Conservation (phyloP, 2,888 invertebrate genomes). For the Dicranocentrus wangi region DNA sequence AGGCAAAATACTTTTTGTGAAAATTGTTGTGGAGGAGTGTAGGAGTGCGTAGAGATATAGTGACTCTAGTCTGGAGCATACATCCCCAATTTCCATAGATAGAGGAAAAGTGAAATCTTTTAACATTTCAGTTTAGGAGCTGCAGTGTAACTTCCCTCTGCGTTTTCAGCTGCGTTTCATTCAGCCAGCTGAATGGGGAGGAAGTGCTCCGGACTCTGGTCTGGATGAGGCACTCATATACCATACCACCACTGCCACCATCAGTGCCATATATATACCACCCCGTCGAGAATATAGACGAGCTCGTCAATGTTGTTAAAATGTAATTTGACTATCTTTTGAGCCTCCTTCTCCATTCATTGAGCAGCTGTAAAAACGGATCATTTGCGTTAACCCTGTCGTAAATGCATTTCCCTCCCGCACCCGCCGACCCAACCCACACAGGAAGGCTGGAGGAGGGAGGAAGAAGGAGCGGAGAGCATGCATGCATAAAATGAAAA, state of each 20-base stretch:
- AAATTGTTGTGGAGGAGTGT: too few species aligned
- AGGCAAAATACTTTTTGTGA: too few species aligned
- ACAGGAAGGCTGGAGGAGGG: too few species aligned
- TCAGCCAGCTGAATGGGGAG: too few species aligned
- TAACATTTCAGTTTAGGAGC: conserved; percentile 27
- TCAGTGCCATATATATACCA: too few species aligned
- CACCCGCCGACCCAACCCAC: conserved; percentile 8
- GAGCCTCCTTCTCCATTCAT: conserved; percentile 22
- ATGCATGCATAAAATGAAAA: conserved; percentile 49
- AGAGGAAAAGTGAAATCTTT: conserved; percentile 30
- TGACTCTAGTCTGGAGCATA: conserved; percentile 45
- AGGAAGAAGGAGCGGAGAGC: too few species aligned
- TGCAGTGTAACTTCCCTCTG: conserved; percentile 45
- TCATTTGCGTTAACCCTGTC: conserved; percentile 61
- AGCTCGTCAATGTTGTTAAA: conserved; percentile 46
- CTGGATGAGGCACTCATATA: too few species aligned
- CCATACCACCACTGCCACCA: too few species aligned
- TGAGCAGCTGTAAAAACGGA: conserved; percentile 42
- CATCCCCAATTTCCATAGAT: conserved; percentile 2
- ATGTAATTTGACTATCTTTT: conserved; percentile 58
- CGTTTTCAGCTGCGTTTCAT: too few species aligned
- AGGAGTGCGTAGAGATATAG: too few species aligned
- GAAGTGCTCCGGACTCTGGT: too few species aligned
- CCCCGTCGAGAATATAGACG: neutral
- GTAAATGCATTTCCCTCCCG: conserved; percentile 55